These are phyloP conservation scores for Mycetomoellerius zeteki DNA, from an alignment of 1,140 invertebrate genomes.

Conservation along the genomic window DNA sequence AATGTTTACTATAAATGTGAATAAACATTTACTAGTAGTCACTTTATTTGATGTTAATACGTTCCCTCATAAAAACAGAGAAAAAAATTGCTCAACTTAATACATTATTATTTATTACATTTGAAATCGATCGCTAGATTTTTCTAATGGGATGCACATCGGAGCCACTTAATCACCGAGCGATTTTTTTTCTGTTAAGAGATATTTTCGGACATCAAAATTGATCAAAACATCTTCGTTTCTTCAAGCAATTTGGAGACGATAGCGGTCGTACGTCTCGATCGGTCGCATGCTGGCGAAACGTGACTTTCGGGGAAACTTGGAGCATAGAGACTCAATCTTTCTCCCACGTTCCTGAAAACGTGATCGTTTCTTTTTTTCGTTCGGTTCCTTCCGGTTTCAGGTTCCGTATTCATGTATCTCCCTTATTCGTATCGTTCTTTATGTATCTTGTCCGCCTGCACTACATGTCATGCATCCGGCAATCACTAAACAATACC, in stretches of 20 bases:
- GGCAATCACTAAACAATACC: constrained; percentile 29
- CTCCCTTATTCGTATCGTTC: not conserved
- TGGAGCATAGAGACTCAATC: constrained; percentile 21
- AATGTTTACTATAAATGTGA: too few species aligned
- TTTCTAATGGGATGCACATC: not conserved
- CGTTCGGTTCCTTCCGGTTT: not conserved
- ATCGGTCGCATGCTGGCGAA: not conserved
- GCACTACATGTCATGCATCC: not conserved
- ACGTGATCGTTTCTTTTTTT: not conserved
- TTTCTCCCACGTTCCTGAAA: constrained; percentile 40
- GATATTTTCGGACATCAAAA: not conserved
- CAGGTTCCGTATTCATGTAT: not conserved
- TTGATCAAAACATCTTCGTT: not conserved
- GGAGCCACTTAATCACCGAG: not conserved
- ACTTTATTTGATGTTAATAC: too few species aligned
- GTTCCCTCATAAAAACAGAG: too few species aligned
- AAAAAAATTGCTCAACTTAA: too few species aligned
- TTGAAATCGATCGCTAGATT: not conserved
- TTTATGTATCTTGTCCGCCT: not conserved
- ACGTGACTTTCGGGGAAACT: constrained; percentile 21
- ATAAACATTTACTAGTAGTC: too few species aligned
- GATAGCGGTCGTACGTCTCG: not conserved
- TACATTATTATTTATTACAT: not conserved
- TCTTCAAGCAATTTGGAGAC: not conserved
- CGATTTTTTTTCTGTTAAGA: not conserved